A percentile compares a stretch with the other conserved stretches of the same genome.
Conservation (phyloP, 2,888 invertebrate species). For the Gastracanthus pulcherrimus region DNA sequence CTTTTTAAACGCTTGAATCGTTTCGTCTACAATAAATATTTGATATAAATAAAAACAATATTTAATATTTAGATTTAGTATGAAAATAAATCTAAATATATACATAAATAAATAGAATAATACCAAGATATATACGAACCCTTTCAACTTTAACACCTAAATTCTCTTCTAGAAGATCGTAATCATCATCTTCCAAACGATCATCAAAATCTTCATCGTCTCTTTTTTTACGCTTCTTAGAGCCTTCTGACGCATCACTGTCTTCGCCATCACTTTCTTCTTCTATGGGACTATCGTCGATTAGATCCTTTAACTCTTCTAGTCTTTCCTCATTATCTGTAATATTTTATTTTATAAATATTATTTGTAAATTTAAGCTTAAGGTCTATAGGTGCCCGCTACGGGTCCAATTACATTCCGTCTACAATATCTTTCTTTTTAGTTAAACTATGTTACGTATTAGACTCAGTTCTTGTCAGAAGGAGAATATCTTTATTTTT, state of each 20-base stretch:
- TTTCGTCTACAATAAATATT: too few species aligned
- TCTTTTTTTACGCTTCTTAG: slow-evolving; percentile 87
- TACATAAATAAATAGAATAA: too few species aligned
- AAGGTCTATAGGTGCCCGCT: slow-evolving; percentile 72
- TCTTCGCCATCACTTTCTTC: slow-evolving; percentile 80
- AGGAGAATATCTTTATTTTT: too few species aligned
- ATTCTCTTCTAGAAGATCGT: slow-evolving; percentile 98
- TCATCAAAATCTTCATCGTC: slow-evolving; percentile 94
- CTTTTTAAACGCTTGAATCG: slow-evolving; percentile 91
- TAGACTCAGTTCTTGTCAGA: too few species aligned
- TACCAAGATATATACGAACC: slow-evolving; percentile 77
- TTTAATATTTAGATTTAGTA: neutral
- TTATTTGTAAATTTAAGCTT: neutral
- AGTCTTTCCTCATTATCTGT: slow-evolving; percentile 88
- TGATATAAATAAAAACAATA: slow-evolving; percentile 72
- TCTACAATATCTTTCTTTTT: too few species aligned
- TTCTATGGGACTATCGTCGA: slow-evolving; percentile 95
- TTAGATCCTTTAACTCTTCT: slow-evolving; percentile 95
- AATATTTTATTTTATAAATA: slow-evolving; percentile 71
- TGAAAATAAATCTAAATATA: neutral
- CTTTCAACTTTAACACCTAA: slow-evolving; percentile 96
- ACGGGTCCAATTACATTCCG: too few species aligned
- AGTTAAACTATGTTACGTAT: too few species aligned
- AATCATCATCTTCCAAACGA: slow-evolving; percentile 97
- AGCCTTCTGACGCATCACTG: slow-evolving; percentile 54